Base-by-base conservation (phyloP, 2,888 invertebrate genomes). In the Cheilosia scutellata region DNA sequence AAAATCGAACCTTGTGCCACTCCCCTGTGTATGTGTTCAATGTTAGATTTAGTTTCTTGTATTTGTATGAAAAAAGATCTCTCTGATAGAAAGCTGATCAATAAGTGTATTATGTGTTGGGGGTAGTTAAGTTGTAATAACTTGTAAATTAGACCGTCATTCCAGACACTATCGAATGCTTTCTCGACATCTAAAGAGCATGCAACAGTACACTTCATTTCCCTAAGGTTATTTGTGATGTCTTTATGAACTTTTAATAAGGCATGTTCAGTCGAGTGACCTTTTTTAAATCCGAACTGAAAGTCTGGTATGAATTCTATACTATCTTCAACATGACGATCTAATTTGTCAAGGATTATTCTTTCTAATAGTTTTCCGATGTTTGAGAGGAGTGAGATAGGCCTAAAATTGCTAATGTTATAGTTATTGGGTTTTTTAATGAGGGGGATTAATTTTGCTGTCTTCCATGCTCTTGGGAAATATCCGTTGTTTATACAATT, bases 221-320 rank as follows among this genome's bases (percentile, higher is more conserved):
- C 29, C 27, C 74, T 42, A 5, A 86, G 44, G 27, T 86, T 79
- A 2, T 1, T 20, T 11, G 62, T 53, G 5, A 87, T 31, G 25
- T 82, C 82, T 53, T 70, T 63, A 2, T 82, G 77, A n/a, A 87
- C 63, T 65, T 87, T 84, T 0, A 84, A 31, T 9, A 83, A 44
- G 2, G 72, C 87, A 42, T 76, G 72, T 5, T n/a, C 13, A 1
- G 79, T 82, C 0, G 71, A 86, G 9, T 68, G 75, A 0, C 44
- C 29, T 42, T 5, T 25, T 31, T 65, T 70, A 37, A 87, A 87
- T 0, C 77, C 86, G 33, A 87, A 82, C 53, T 80, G 70, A 6
- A 37, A 27, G 40, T 78, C 33, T 0, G 77, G 63, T 5, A 87
- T 63, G 6, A 49, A 55, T 25, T 77, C 60, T 33, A 66, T 49